Evolutionary conservation across 2,888 invertebrate genomes (phyloP), one percentile per base, ranked within the genome.

Genomic region (Thymelicus sylvestris): DNA sequence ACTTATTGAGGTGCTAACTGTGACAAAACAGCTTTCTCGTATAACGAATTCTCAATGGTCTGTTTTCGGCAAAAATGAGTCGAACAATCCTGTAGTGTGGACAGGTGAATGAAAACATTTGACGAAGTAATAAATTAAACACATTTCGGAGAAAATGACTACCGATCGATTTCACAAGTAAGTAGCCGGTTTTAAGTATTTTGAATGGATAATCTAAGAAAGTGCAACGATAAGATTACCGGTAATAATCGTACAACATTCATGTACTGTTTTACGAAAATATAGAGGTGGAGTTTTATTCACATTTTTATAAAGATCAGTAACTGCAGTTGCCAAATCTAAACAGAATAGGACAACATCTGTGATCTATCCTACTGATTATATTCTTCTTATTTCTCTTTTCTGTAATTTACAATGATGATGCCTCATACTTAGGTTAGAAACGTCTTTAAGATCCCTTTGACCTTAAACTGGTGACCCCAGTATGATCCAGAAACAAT

Each of bases 101-200:
- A 80, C 78, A 75, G 73, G 68, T 68, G 38, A 70, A 65, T 65
- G 59, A 67, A 65, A 52, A 66, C 69, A 65, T 63, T 72, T 72
- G 47, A 61, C 47, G 24, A 74, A 73, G 62, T 60, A 19, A 19
- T 19, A 52, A 65, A 67, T 65, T 62, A 68, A 74, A 70, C 63
- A 31, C 41, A 39, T 61, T 59, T 63, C 61, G 19, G 62, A 48
- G 75, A 88, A 86, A 84, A 95, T 95, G 95, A 93, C 95, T 79
- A 95, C 95, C 62, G 95, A 95, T 86, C 92, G 95, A 86, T 95
- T 95, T 86, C 95, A 95, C 86, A 95, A 95, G 95, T 95, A 88
- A 94, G 95, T 94, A 77, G 41, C 72, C 73, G 73, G 65, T 55
- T 72, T 41, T 60, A 71, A 67, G 66, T 74, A 71, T 62, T 74